Conservation (phyloP, 2,113 vertebrate genomes). For the Oncorhynchus kisutch region DNA sequence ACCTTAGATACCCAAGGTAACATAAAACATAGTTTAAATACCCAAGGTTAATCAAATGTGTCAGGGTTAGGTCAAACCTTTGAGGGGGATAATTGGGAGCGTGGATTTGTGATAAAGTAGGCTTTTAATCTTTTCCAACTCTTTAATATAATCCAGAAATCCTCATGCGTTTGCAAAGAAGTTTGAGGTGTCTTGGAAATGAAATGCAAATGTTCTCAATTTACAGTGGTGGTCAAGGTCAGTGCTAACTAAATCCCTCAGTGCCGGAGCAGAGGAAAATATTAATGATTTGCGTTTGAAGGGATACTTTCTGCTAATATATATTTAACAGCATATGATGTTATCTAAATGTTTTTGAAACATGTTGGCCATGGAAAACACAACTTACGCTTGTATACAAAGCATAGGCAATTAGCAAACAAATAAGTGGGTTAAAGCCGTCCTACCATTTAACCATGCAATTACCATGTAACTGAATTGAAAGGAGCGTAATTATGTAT, state of each 20-base stretch:
- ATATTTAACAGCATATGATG: not conserved
- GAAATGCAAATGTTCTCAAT: constrained; percentile 29
- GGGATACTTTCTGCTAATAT: not conserved
- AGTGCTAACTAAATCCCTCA: constrained; percentile 13
- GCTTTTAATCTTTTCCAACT: constrained; percentile 48
- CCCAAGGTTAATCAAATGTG: constrained; percentile 55
- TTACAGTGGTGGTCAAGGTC: constrained; percentile 29
- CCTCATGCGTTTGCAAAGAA: constrained; percentile 20
- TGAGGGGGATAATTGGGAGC: constrained; percentile 50
- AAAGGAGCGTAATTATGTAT: not conserved
- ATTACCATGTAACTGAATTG: not conserved
- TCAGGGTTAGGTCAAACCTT: constrained; percentile 30
- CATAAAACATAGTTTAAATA: constrained; percentile 2
- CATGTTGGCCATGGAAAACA: not conserved
- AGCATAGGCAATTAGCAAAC: too few relatives aligned
- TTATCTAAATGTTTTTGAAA: not conserved
- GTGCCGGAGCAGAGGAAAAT: constrained; percentile 18
- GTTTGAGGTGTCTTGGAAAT: constrained; percentile 10
- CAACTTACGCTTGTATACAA: not conserved
- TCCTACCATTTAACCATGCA: not conserved
- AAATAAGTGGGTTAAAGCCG: too few relatives aligned
- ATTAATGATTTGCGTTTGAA: constrained; percentile 50
- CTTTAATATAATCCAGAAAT: constrained; percentile 40
- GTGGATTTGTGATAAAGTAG: constrained; percentile 41
- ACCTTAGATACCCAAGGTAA: not conserved